A percentile compares a stretch with the other conserved stretches of the same genome.
Evolutionary conservation across 2,888 invertebrate genomes (phyloP).

Genomic region (Agrochola litura): DNA sequence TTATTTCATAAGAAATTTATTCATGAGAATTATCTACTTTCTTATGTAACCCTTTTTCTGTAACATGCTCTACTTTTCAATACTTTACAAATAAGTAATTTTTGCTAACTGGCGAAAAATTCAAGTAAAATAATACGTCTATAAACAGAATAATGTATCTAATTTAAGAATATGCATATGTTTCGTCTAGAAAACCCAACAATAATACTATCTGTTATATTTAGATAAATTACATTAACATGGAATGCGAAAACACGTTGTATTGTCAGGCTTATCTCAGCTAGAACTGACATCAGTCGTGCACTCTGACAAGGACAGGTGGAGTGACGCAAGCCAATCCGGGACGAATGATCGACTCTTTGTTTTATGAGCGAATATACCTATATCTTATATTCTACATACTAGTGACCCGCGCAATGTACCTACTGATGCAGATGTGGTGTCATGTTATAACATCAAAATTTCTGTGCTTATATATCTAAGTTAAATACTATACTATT

Average conservation of each 20-base stretch:
- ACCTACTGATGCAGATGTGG: not conserved
- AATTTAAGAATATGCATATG: slow-evolving; percentile 20
- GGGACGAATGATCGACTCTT: slow-evolving; percentile 59
- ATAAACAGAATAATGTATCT: not conserved
- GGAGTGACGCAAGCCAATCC: slow-evolving; percentile 53
- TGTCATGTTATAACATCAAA: not conserved
- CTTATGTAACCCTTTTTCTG: no score
- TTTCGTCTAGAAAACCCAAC: slow-evolving; percentile 29
- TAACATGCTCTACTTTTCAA: not conserved
- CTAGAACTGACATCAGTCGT: slow-evolving; percentile 54
- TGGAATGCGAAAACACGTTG: slow-evolving; percentile 55
- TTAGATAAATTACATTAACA: slow-evolving; percentile 50
- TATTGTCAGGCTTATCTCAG: slow-evolving; percentile 62
- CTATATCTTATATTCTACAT: slow-evolving; percentile 37
- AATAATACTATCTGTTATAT: slow-evolving; percentile 29
- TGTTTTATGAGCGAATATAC: slow-evolving; percentile 59
- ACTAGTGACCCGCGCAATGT: not conserved
- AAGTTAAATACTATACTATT: not conserved
- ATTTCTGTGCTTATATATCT: not conserved
- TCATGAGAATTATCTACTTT: no score
- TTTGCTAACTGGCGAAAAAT: not conserved
- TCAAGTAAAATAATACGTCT: not conserved
- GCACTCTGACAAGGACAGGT: slow-evolving; percentile 58
- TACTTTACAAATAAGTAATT: not conserved
- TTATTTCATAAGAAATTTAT: no score